Evolutionary conservation across 2,113 vertebrate species (phyloP), one percentile per base, ranked within the genome.

Genomic region (Nothobranchius furzeri): DNA sequence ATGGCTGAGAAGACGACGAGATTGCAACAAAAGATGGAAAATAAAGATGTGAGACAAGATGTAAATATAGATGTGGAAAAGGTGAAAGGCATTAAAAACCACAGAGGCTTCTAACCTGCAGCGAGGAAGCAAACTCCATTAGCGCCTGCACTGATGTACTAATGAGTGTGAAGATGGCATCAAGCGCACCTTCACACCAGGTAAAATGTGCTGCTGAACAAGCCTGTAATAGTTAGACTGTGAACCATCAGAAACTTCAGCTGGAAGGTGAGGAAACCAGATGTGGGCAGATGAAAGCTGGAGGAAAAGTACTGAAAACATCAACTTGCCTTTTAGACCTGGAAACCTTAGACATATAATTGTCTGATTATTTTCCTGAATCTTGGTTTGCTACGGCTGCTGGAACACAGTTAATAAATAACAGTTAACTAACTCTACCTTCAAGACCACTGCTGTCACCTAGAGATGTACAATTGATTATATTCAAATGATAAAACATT

Each of bases 141-240:
- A 84, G 66, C 66, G 14, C 63, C 76, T 71, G 43, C 40, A n/a
- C 58, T 11, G 51, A 56, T 40, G 68, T 68, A 30, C 61, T 84
- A 86, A 85, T 70, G 79, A 76, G 61, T 68, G 58, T 51, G 60
- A 82, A 63, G 67, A 61, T 13, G 9, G 42, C 50, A 40, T 50
- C 49, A 7, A 48, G 51, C 75, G 73, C 78, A 66, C 60, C 71
- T 68, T 86, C 81, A 78, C 83, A 79, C 60, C 64, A 49, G 64
- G 68, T 9, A 2, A 51, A 61, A 61, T 45, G 40, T 40, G 60
- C 56, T 11, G 48, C 72, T 14, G 54, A 76, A 70, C 54, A 46
- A 55, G 45, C 53, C 17, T 13, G 46, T n/a, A 7, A 67, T 60
- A 58, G 68, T 57, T 68, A 53, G 58, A 67, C 49, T 40, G 54